Evolutionary conservation across 1,140 invertebrate genomes (phyloP).

Genomic region (Atta colombica): DNA sequence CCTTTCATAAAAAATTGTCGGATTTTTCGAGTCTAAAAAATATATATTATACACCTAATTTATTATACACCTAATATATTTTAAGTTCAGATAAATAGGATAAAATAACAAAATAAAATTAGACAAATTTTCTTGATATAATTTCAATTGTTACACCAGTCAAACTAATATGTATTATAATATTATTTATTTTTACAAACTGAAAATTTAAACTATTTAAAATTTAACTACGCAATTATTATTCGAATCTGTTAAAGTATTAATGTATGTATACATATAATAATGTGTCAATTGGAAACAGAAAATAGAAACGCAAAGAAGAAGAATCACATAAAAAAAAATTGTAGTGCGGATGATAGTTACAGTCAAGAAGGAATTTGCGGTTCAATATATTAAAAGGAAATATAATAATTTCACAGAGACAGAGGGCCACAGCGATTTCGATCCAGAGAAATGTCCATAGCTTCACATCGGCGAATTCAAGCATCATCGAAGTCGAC

Average conservation of each 20-base stretch:
- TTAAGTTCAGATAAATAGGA: not conserved
- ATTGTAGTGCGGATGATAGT: not conserved
- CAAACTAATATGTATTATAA: not conserved
- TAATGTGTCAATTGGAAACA: not conserved
- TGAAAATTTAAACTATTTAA: not conserved
- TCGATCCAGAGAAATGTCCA: slow-evolving; percentile 35
- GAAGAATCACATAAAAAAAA: not conserved
- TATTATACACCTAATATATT: no score
- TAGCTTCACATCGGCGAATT: slow-evolving; percentile 66
- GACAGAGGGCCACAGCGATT: not conserved
- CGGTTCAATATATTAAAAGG: not conserved
- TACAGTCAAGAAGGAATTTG: not conserved
- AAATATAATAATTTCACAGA: slow-evolving; percentile 19
- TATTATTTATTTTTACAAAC: not conserved
- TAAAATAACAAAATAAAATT: not conserved
- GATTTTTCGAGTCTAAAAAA: not conserved
- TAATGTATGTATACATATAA: not conserved
- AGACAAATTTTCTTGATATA: not conserved
- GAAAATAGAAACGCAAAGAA: not conserved
- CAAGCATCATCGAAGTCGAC: slow-evolving; percentile 72
- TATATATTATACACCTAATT: no score
- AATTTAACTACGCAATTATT: not conserved
- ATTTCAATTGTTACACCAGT: not conserved
- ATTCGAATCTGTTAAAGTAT: not conserved
- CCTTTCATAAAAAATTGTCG: not conserved